Evolutionary conservation across 2,797 vertebrate species (phyloP).

Genomic region (Xenops minutus): DNA sequence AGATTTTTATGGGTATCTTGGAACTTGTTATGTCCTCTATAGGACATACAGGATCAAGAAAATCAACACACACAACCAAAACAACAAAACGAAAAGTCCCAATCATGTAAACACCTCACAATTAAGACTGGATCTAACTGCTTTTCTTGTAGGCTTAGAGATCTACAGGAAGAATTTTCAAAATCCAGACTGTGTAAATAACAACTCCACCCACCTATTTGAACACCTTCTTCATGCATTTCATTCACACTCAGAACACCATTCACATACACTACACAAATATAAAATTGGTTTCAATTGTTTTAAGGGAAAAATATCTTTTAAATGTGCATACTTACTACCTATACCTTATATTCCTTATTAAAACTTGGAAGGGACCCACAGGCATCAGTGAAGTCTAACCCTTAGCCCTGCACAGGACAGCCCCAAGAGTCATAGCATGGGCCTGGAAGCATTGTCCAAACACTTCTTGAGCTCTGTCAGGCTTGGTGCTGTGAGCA

Average conservation of each 20-base stretch:
- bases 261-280: neutral
- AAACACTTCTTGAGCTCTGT: neutral
- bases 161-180: neutral
- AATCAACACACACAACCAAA: neutral
- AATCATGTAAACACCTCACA: neutral
- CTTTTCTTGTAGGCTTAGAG: neutral
- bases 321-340: neutral
- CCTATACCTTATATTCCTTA: neutral
- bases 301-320: neutral
- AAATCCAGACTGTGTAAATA: neutral
- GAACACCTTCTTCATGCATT: neutral
- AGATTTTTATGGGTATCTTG: neutral
- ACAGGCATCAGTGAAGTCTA: neutral
- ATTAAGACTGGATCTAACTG: neutral
- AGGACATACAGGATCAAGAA: neutral
- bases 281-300: neutral
- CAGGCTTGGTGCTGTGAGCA: neutral
- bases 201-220: neutral
- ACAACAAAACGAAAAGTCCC: neutral
- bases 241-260: neutral
- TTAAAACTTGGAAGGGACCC: neutral
- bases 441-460: neutral
- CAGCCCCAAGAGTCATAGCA: neutral
- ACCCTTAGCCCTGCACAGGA: neutral
- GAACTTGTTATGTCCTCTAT: neutral